Evolutionary conservation across 2,888 invertebrate species (phyloP), one percentile per base, ranked within the genome.

Genomic region (Tupiocoris notatus): DNA sequence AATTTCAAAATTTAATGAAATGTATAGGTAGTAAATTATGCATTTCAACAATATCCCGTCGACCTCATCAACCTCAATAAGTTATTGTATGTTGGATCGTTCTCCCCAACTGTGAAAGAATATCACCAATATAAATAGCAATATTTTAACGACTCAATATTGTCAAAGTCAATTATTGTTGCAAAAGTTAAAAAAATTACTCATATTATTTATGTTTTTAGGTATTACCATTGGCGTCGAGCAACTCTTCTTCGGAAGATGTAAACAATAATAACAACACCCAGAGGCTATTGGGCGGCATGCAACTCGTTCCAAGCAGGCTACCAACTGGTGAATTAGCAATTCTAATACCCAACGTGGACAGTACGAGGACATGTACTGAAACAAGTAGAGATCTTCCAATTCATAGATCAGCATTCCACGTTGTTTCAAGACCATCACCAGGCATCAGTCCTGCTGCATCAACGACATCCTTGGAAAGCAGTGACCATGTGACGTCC

Each of bases 221-320:
- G 75, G 76, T 76, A 3, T 24, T 77, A 12, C 77, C 77, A 25
- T 54, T 77, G n/a, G 78, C 71, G 17, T 57, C 59, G 12, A 71
- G 25, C 56, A 66, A 22, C 70, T 70, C 24, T 17, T 61, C 25
- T n/a, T 17, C 68, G 2, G 77, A 77, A 22, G 79, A 78, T 24
- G 77, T 76, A 25, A 78, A 78, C 67, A 77, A 56, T 18, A 76
- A 77, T 20, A 73, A 66, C 25, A 54, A 67, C 16, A 54, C 58
- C 2, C 77, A 77, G 59, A 24, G 76, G 24, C 63, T 75, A 1
- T 65, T 77, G 20, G 65, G 70, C n/a, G 77, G 77, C 18, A 76
- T 77, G 23, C 74, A 73, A 21, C 67, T 74, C 1, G 57, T 76
- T 9, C 71, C 71, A 2, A 65, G 65, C 23, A 20, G 76, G 54